Evolutionary conservation across 2,113 vertebrate genomes (phyloP).

Genomic region (Cathartes aura): DNA sequence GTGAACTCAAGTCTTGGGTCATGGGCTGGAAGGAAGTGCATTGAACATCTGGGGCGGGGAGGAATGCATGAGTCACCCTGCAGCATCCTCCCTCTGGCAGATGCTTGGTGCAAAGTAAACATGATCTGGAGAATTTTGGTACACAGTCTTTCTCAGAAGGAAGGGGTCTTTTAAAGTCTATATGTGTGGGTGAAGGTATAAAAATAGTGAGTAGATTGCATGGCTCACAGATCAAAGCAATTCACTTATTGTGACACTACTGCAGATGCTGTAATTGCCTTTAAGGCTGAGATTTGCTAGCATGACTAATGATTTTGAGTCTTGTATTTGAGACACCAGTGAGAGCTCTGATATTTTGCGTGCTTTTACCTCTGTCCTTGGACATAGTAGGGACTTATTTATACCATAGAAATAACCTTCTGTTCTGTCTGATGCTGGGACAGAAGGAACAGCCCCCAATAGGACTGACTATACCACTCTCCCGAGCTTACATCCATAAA

Average conservation of each 20-base stretch:
- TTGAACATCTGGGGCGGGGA: slow-evolving; percentile 21
- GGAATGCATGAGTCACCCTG: slow-evolving; percentile 51
- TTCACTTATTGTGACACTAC: neutral
- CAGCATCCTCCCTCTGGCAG: slow-evolving; percentile 61
- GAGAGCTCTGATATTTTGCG: neutral
- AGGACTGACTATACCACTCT: neutral
- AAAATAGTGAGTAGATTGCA: slow-evolving; percentile 5
- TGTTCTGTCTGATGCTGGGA: neutral
- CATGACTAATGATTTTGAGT: slow-evolving; percentile 15
- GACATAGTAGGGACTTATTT: neutral
- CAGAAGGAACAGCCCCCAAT: neutral
- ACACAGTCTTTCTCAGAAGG: neutral
- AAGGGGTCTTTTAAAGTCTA: slow-evolving; percentile 1
- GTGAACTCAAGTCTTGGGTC: slow-evolving; percentile 33
- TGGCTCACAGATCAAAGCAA: slow-evolving; percentile 24
- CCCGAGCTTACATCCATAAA: neutral
- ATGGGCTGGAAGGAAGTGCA: slow-evolving; percentile 53
- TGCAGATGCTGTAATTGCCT: neutral
- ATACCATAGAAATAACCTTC: neutral
- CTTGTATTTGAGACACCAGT: neutral
- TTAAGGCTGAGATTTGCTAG: slow-evolving; percentile 10
- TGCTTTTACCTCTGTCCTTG: neutral
- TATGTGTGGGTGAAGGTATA: slow-evolving; percentile 34
- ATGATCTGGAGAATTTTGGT: neutral
- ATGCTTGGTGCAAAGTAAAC: slow-evolving; percentile 46